Conservation (phyloP, 2,797 vertebrate genomes). For the Acrocephalus scirpaceus region DNA sequence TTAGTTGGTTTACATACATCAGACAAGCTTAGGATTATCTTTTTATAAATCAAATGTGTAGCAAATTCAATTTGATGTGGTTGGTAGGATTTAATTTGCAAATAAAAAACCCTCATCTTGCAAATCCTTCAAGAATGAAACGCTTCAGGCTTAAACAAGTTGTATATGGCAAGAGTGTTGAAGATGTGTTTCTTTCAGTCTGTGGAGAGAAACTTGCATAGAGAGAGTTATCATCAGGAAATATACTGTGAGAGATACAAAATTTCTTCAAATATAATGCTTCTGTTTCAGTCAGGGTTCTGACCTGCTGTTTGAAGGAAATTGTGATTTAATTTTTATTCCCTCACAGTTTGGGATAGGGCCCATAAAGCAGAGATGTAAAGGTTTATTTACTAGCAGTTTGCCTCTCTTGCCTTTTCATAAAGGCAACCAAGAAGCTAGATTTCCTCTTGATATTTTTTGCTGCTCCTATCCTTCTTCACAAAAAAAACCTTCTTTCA, state of each 20-base stretch:
- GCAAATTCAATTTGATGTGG: background rate
- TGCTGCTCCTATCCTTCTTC: background rate
- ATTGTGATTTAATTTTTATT: background rate
- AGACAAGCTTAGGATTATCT: background rate
- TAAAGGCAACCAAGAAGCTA: background rate
- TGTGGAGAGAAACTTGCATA: background rate
- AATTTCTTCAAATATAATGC: background rate
- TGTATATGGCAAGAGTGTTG: background rate
- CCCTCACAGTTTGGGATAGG: background rate
- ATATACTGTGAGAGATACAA: fast-evolving
- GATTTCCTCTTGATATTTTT: background rate
- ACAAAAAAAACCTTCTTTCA: background rate
- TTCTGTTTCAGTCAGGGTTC: background rate
- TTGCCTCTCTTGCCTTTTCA: background rate
- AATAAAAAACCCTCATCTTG: background rate
- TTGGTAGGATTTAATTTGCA: background rate
- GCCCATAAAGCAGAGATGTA: background rate
- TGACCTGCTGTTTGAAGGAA: background rate
- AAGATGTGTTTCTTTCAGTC: background rate
- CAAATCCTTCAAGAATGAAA: background rate
- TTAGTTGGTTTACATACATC: background rate
- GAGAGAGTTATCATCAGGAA: background rate
- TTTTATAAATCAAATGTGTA: background rate
- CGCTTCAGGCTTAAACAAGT: background rate
- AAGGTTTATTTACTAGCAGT: background rate